Base-by-base conservation (phyloP, 2,797 vertebrate genomes). In the Periophthalmus magnuspinnatus region DNA sequence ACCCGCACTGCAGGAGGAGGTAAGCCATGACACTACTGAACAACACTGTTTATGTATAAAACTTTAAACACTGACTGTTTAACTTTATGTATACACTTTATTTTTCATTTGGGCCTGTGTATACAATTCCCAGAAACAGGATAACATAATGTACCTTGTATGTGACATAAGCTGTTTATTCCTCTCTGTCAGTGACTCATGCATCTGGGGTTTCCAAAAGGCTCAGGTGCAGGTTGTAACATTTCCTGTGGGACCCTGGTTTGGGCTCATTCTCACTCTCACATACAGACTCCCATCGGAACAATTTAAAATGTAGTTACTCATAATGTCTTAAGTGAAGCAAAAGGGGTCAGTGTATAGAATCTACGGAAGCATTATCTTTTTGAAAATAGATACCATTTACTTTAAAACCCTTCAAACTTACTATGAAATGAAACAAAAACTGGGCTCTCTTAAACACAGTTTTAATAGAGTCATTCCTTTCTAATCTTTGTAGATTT, bases 1-100 rank as follows among this genome's bases (percentile, higher is more conserved):
- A 98, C 96, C 0, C 93, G 93, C 69, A 96, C 96, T 1, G 93
- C 94, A 68, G 95, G 94, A 21, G 94, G 90, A 93, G 95, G 97
- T 98, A 83, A 92, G 91, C 38, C 41, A 34, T 50, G 22, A 13
- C 45, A 45, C 41, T 45, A 14, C 41, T 45, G 38, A 41, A 41
- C 38, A 13, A 41, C 2, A 41, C 13, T n/a, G n/a, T n/a, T n/a
- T 41, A 45, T 11, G 3, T 45, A 1, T 45, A 45, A 14, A 45
- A 45, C 41, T 45, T 5, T 45, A 14, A 45, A 16, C 33, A 60
- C 34, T 54, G 34, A 33, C 22, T n/a, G 14, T 14, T 28, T 28
- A 14, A 55, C 17, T 41, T 65, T 11, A 10, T 21, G n/a, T 8
- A 52, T 60, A 36, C 33, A 11, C 8, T 36, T 34, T 52, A 11